Evolutionary conservation across 2,888 invertebrate species (phyloP).

Genomic region (Campoletis raptor): DNA sequence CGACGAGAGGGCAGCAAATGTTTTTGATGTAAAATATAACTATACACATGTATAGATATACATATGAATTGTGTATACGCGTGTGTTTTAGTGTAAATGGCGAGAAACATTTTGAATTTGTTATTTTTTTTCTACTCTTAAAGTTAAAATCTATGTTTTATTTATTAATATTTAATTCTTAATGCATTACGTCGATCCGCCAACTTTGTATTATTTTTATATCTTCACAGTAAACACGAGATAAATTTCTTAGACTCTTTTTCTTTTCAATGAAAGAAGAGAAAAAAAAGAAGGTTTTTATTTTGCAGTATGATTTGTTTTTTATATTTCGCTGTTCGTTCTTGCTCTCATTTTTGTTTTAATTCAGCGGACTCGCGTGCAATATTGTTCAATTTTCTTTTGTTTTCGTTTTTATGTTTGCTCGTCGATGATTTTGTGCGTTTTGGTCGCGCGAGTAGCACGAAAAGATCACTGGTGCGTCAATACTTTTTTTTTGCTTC

Average conservation of each 20-base stretch:
- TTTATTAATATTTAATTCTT: slow-evolving; percentile 26
- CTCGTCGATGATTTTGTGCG: slow-evolving; percentile 58
- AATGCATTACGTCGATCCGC: slow-evolving; percentile 56
- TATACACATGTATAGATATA: slow-evolving; percentile 47
- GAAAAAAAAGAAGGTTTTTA: slow-evolving; percentile 30
- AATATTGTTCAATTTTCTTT: slow-evolving; percentile 4
- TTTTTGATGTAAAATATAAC: slow-evolving; percentile 59
- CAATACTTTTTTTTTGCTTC: slow-evolving; percentile 23
- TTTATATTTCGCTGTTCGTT: not conserved
- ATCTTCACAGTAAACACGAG: slow-evolving; percentile 64
- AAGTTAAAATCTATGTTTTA: slow-evolving; percentile 49
- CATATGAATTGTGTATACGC: slow-evolving; percentile 37
- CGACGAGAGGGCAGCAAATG: slow-evolving; percentile 66
- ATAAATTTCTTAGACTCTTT: slow-evolving; percentile 60
- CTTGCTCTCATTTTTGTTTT: slow-evolving; percentile 1
- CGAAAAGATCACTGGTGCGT: slow-evolving; percentile 33
- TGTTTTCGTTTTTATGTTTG: slow-evolving; percentile 7
- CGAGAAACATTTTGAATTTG: slow-evolving; percentile 46
- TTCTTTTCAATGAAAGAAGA: slow-evolving; percentile 54
- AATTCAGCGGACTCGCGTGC: slow-evolving; percentile 10
- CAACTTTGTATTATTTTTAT: slow-evolving; percentile 53
- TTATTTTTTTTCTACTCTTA: slow-evolving; percentile 48
- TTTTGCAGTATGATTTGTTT: not conserved
- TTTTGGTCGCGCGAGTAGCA: slow-evolving; percentile 52
- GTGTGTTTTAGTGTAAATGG: slow-evolving; percentile 30